Conservation (phyloP, 2,888 invertebrate genomes). For the Zhengitettix transpicula region DNA sequence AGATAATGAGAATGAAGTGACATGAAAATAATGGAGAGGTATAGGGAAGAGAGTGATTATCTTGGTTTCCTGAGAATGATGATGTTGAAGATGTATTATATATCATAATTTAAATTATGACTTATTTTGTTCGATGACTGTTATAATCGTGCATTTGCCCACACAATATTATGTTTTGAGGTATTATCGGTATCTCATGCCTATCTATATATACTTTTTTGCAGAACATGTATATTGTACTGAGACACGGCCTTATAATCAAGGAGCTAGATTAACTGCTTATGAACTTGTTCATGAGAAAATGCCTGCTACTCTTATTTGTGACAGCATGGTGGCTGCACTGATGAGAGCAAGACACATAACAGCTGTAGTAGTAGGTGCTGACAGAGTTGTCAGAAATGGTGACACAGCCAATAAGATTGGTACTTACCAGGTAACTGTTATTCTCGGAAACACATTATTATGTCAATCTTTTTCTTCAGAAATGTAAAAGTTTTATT, state of each 20-base stretch:
- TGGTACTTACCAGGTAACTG: constrained; percentile 68
- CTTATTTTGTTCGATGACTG: too few species aligned
- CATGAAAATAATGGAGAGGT: too few species aligned
- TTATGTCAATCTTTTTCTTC: not conserved
- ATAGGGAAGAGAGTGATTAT: too few species aligned
- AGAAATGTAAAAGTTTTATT: too few species aligned
- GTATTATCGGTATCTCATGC: too few species aligned
- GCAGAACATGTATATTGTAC: constrained; percentile 84
- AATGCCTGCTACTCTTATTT: constrained; percentile 81
- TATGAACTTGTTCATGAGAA: constrained; percentile 86
- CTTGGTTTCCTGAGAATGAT: too few species aligned
- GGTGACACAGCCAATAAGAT: constrained; percentile 99
- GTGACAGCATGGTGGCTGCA: constrained; percentile 90
- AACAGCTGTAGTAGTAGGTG: constrained; percentile 90
- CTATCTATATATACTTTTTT: constrained; percentile 17
- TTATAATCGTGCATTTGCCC: too few species aligned
- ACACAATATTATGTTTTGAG: too few species aligned
- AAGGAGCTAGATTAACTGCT: constrained; percentile 88
- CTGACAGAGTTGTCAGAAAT: constrained; percentile 88
- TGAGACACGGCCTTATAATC: constrained; percentile 96
- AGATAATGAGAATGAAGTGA: too few species aligned
- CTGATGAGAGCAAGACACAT: constrained; percentile 71
- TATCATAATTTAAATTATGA: too few species aligned
- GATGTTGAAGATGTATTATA: too few species aligned
- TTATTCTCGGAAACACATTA: not conserved